Percentiles rank a stretch among this genome's conserved stretches.
These are phyloP conservation scores for Catamblyrhynchus diadema DNA, from an alignment of 2,797 vertebrate species.

Conservation along the genomic window DNA sequence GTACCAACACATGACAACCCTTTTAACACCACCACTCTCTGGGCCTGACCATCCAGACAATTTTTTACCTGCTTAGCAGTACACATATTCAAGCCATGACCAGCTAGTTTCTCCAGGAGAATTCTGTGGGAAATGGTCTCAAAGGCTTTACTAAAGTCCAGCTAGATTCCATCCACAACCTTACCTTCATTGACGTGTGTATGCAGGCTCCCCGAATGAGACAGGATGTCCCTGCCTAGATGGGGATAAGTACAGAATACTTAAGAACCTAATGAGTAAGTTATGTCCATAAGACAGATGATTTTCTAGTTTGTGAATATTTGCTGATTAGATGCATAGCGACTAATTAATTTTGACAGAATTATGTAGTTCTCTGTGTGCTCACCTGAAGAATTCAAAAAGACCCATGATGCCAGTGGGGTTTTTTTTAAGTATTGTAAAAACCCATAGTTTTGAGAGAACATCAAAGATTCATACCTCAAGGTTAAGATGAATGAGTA, in stretches of 20 bases:
- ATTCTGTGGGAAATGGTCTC: neutral
- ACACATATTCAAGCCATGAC: neutral
- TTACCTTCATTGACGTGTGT: fast-evolving
- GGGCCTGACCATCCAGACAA: neutral
- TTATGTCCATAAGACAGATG: neutral
- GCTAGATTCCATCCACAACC: neutral
- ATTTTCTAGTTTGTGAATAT: neutral
- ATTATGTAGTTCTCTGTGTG: neutral
- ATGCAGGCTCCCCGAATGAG: neutral
- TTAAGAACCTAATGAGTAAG: neutral
- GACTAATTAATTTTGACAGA: neutral
- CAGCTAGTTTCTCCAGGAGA: neutral
- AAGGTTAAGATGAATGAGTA: neutral
- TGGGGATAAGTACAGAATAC: neutral
- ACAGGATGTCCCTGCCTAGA: neutral
- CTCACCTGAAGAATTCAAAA: neutral
- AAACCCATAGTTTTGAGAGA: neutral
- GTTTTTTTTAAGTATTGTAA: neutral
- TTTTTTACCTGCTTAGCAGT: neutral
- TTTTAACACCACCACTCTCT: neutral
- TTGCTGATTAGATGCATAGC: neutral
- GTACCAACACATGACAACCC: neutral
- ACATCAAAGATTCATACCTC: neutral
- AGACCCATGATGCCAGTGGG: neutral
- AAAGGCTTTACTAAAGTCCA: neutral